Conservation (phyloP, 1,140 invertebrate genomes). For the Dendroctonus ponderosae region DNA sequence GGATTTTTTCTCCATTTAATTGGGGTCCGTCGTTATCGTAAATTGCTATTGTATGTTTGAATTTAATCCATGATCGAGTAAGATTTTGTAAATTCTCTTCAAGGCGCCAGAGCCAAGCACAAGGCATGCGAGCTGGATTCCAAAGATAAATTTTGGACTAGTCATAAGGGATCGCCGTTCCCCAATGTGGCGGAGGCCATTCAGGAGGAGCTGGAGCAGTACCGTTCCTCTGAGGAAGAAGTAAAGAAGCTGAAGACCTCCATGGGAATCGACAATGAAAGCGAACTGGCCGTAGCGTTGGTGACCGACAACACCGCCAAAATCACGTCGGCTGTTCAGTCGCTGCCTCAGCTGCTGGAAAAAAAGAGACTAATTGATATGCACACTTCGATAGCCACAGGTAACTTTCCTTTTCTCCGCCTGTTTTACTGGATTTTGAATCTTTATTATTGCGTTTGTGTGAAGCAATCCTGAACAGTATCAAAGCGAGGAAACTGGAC, state of each 20-base stretch:
- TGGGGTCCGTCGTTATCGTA: too few species aligned
- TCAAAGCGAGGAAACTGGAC: slow-evolving; percentile 89
- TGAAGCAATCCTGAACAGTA: slow-evolving; percentile 77
- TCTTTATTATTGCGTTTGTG: slow-evolving; percentile 7
- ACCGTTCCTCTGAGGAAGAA: slow-evolving; percentile 90
- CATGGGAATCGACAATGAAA: slow-evolving; percentile 84
- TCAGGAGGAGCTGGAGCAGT: slow-evolving; percentile 95
- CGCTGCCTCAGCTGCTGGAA: slow-evolving; percentile 92
- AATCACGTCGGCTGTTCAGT: slow-evolving; percentile 92
- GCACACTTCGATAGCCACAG: slow-evolving; percentile 97
- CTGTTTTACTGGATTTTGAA: slow-evolving; percentile 8
- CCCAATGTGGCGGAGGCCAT: slow-evolving; percentile 97
- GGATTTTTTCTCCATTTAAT: too few species aligned
- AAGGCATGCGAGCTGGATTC: slow-evolving; percentile 89
- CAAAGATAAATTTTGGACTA: slow-evolving; percentile 87
- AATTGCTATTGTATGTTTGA: too few species aligned
- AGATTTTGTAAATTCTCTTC: background rate
- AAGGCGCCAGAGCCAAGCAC: slow-evolving; percentile 69
- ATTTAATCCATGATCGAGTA: too few species aligned
- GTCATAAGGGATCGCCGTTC: slow-evolving; percentile 95
- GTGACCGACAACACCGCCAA: slow-evolving; percentile 92
- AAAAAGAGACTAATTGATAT: slow-evolving; percentile 97
- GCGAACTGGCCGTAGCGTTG: slow-evolving; percentile 73
- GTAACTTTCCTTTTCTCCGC: slow-evolving; percentile 47
- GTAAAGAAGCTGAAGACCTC: slow-evolving; percentile 91